Evolutionary conservation across 2,797 vertebrate genomes (phyloP).

Genomic region (Merluccius polli): DNA sequence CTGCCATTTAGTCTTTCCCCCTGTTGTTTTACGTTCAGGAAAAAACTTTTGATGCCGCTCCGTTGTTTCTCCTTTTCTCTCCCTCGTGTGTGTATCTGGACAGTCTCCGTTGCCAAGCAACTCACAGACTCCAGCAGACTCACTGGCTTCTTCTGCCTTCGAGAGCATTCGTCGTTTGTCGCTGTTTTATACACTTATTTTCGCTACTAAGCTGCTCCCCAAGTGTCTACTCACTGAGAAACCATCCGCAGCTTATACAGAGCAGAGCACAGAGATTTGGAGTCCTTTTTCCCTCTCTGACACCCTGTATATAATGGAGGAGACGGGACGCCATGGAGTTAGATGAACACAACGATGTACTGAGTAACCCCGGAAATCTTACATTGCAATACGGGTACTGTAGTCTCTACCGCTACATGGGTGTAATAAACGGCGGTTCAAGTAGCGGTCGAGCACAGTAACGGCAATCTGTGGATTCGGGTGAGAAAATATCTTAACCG

Average conservation of each 20-base stretch:
- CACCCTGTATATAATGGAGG: neutral
- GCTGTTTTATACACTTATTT: neutral
- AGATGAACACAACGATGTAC: neutral
- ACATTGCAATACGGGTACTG: neutral
- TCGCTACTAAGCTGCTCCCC: neutral
- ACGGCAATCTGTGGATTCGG: too few species aligned
- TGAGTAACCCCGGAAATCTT: neutral
- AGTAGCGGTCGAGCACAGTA: too few species aligned
- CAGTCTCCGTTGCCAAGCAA: neutral
- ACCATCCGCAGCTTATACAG: neutral
- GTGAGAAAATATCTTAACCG: too few species aligned
- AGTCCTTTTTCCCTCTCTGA: neutral
- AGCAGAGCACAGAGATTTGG: neutral
- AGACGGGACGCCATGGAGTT: neutral
- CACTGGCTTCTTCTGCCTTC: neutral
- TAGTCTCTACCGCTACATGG: neutral
- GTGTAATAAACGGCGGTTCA: too few species aligned
- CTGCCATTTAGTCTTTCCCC: conserved; percentile 18
- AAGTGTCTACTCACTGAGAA: neutral
- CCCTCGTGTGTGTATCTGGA: neutral
- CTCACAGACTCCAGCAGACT: neutral
- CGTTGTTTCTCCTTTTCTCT: neutral
- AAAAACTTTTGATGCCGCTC: too few species aligned
- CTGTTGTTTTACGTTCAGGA: too few species aligned
- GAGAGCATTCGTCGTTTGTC: neutral